phyloP scores from a whole-genome alignment of 2,888 invertebrate species.

The Xylophagus ater region DNA sequence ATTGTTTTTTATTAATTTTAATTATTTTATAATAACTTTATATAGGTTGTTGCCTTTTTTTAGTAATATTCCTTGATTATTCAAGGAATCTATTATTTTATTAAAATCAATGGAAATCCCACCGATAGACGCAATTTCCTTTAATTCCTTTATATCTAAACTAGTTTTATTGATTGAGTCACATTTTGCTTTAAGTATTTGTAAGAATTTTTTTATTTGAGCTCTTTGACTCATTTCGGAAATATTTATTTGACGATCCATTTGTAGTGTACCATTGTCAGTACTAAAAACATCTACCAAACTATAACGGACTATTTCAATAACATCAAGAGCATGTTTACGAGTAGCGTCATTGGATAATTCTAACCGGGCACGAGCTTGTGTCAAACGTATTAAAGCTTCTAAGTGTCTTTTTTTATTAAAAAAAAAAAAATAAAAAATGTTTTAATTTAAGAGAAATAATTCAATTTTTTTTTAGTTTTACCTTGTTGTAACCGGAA shows the following conservation, averaged over 20 bases:
- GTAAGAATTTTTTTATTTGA: conserved; percentile 61
- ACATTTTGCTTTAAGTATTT: too few relatives aligned
- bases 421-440: too few relatives aligned
- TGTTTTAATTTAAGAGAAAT: neutral
- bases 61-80: too few relatives aligned
- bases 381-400: conserved; percentile 71
- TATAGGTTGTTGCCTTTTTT: too few relatives aligned
- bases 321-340: conserved; percentile 72
- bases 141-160: too few relatives aligned
- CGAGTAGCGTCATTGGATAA: conserved; percentile 68
- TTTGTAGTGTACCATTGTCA: conserved; percentile 43
- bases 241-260: conserved; percentile 56
- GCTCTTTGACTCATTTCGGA: conserved; percentile 60
- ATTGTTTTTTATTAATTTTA: too few relatives aligned
- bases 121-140: too few relatives aligned
- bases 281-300: conserved; percentile 65
- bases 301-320: conserved; percentile 73
- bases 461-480: conserved; percentile 15
- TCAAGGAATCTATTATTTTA: too few relatives aligned
- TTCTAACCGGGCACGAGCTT: conserved; percentile 83
- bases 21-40: too few relatives aligned
- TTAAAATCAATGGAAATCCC: too few relatives aligned
- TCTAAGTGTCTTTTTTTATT: conserved; percentile 85
- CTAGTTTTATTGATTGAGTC: too few relatives aligned
- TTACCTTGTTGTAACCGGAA: conserved; percentile 63